Evolutionary conservation across 2,113 vertebrate genomes (phyloP), one percentile per base, ranked within the genome.

Genomic region (Scophthalmus maximus): DNA sequence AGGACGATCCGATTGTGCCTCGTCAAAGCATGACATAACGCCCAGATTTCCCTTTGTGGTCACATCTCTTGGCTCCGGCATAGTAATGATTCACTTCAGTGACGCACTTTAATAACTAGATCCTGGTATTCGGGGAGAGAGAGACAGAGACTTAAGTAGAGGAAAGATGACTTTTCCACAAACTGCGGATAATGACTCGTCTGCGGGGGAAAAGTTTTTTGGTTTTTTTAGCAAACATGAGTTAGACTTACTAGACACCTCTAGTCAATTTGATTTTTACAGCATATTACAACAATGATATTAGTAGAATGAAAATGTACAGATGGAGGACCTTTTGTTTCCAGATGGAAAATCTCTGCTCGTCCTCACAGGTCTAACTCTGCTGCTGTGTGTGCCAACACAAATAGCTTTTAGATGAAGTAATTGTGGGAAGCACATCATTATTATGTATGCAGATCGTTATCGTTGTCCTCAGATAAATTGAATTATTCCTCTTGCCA

Each of bases 11-110:
- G 55, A 76, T 61, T 76, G 47, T 68, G 29, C 27, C 5, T 42
- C 5, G 20, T 60, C 59, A 68, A 7, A 38, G 56, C 12, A 44
- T 55, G 64, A 77, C 44, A 68, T 84, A 78, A 84, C 68, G 55
- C 44, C 26, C 61, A 53, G 76, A 83, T 64, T 64, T 63, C 10
- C 22, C 30, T 60, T 61, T 12, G 22, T 42, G 32, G 30, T 73
- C 56, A 64, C 59, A 59, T 58, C n/a, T 51, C 79, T 76, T 44
- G 49, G 59, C 63, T 62, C 49, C 8, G 11, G 55, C 15, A 70
- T 36, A 55, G 32, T n/a, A 63, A 27, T 4, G 53, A 8, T 59
- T 75, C 34, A 7, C n/a, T 67, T 55, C 5, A 32, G 27, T 77
- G 32, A 79, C 1, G 4, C 4, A 73, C 18, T 36, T 49, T 26